These are phyloP conservation scores for Teleogryllus oceanicus DNA, from an alignment of 2,888 invertebrate genomes.

Conservation along the genomic window DNA sequence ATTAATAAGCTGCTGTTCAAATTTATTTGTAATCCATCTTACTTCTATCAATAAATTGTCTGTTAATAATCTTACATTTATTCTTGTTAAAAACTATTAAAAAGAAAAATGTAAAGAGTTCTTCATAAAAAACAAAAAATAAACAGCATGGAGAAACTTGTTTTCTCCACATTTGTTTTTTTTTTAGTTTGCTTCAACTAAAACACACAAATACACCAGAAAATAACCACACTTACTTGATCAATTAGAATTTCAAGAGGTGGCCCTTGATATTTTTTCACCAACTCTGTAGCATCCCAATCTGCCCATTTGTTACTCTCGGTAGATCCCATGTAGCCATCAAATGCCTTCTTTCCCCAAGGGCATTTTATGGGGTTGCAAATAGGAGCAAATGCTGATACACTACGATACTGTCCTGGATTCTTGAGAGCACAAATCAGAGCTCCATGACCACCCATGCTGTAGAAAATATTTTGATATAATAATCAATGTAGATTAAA, in stretches of 20 bases:
- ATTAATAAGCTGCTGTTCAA: too few relatives aligned
- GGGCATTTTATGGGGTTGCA: conserved; percentile 78
- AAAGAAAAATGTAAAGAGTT: too few relatives aligned
- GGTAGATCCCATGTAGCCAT: conserved; percentile 71
- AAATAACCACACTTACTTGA: conserved; percentile 58
- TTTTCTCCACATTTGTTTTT: too few relatives aligned
- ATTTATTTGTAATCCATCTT: too few relatives aligned
- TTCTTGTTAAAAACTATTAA: too few relatives aligned
- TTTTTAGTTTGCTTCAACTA: background rate
- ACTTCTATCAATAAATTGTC: too few relatives aligned
- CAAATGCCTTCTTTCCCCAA: conserved; percentile 86
- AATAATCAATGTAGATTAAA: background rate
- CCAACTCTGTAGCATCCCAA: conserved; percentile 86
- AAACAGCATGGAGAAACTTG: too few relatives aligned
- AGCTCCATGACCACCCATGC: conserved; percentile 99
- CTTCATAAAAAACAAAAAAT: too few relatives aligned
- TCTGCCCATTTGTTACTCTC: conserved; percentile 62
- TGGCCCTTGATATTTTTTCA: conserved; percentile 77
- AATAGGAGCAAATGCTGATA: conserved; percentile 95
- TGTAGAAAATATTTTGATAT: conserved; percentile 48
- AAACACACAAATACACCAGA: background rate
- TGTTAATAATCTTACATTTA: too few relatives aligned
- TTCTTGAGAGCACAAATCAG: conserved; percentile 84
- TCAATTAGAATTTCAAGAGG: conserved; percentile 82
- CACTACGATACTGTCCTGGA: conserved; percentile 80